Evolutionary conservation across 2,113 vertebrate genomes (phyloP).

Genomic region (Bucco capensis): DNA sequence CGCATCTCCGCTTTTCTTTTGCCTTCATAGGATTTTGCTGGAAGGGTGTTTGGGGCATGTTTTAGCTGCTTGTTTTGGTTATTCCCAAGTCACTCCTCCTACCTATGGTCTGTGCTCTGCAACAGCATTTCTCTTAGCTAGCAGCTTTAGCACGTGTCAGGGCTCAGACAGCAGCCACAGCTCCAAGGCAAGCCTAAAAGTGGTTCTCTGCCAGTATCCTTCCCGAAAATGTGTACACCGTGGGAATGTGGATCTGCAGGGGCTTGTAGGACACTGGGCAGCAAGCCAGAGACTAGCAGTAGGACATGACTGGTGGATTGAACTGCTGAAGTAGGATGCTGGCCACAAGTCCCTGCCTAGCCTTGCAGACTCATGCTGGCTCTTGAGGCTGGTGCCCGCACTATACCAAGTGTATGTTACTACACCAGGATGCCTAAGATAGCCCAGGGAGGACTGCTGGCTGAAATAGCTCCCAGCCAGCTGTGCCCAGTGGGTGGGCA

Average conservation of each 20-base stretch:
- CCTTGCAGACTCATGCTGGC: too few relatives aligned
- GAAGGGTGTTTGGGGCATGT: neutral
- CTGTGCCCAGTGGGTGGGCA: too few relatives aligned
- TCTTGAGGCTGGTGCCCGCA: too few relatives aligned
- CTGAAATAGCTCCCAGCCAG: neutral
- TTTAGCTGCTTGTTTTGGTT: rapidly evolving
- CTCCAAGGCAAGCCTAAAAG: neutral
- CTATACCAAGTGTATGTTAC: too few relatives aligned
- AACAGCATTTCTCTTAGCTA: neutral
- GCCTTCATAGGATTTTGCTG: neutral
- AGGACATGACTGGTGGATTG: neutral
- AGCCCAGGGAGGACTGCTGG: neutral
- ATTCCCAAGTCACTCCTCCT: neutral
- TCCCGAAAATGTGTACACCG: neutral
- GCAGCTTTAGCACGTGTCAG: neutral
- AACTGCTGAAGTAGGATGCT: neutral
- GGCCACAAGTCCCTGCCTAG: neutral
- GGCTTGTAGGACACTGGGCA: rapidly evolving
- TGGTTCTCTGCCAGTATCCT: too few relatives aligned
- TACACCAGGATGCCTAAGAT: neutral
- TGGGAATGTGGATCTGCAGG: rapidly evolving
- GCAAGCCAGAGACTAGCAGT: rapidly evolving
- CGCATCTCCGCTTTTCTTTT: rapidly evolving
- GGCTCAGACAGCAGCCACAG: neutral
- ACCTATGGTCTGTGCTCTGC: neutral